phyloP scores from a whole-genome alignment of 1,140 invertebrate species.

The Matsumurasca onukii region DNA sequence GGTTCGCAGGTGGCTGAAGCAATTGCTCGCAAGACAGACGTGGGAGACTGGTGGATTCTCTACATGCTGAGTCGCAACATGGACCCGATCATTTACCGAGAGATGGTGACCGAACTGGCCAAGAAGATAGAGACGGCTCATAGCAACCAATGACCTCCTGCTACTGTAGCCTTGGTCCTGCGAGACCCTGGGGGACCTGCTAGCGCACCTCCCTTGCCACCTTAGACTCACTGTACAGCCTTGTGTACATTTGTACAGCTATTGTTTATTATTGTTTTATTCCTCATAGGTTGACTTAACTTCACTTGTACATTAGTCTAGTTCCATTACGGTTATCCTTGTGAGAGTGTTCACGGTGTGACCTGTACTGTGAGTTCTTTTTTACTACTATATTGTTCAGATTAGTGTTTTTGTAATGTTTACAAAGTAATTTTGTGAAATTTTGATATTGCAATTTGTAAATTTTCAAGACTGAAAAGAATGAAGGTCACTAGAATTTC shows the following conservation, averaged over 20 bases:
- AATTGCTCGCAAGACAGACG: constrained; percentile 69
- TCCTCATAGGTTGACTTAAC: no score
- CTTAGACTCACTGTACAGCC: not conserved
- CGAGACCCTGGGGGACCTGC: not conserved
- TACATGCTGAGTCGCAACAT: constrained; percentile 86
- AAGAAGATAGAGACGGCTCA: constrained; percentile 65
- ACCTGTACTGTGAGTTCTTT: no score
- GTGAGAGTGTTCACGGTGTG: no score
- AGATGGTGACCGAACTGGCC: constrained; percentile 71
- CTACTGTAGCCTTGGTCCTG: no score
- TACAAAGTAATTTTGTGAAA: no score
- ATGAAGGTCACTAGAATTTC: no score
- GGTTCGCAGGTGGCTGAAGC: constrained; percentile 70
- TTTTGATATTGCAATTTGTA: no score
- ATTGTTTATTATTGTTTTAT: not conserved
- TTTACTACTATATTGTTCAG: no score
- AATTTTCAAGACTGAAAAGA: no score
- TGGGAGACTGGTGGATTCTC: constrained; percentile 92
- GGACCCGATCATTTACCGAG: constrained; percentile 80
- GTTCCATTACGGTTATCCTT: no score
- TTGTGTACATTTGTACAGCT: not conserved
- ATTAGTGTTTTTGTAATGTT: no score
- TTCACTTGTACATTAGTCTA: no score
- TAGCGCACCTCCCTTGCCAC: not conserved
- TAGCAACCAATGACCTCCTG: constrained; percentile 47